A percentile compares a stretch with the other conserved stretches of the same genome.
Conservation (phyloP, 2,888 invertebrate species). For the Danaus chrysippus region DNA sequence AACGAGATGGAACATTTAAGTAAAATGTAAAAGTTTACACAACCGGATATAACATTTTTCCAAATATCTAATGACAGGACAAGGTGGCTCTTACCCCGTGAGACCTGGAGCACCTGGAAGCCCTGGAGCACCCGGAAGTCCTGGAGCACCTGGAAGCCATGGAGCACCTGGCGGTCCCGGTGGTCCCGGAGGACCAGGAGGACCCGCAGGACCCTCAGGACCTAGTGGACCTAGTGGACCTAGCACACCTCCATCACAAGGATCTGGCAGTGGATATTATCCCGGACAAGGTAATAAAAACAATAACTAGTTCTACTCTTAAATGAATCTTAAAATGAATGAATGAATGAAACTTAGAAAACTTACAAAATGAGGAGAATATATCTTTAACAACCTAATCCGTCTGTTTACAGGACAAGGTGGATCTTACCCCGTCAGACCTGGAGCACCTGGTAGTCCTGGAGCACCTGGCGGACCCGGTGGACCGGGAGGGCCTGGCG, state of each 20-base stretch:
- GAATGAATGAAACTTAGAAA: no score
- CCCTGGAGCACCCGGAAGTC: slow-evolving; percentile 6
- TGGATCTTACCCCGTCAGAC: no score
- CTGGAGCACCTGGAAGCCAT: slow-evolving; percentile 16
- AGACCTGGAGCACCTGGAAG: slow-evolving; percentile 26
- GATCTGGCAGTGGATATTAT: slow-evolving; percentile 28
- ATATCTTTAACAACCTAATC: no score
- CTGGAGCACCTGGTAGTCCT: no score
- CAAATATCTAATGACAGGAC: slow-evolving; percentile 37
- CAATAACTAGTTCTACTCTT: no score
- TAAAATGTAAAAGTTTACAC: background rate
- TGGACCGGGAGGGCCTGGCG: slow-evolving; percentile 28
- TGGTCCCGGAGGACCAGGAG: slow-evolving; percentile 22
- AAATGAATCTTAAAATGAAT: no score
- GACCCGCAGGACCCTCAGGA: slow-evolving; percentile 42
- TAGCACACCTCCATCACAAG: slow-evolving; percentile 28
- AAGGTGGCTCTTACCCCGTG: slow-evolving; percentile 61
- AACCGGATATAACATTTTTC: background rate
- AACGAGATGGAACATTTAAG: no score
- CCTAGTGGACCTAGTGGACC: slow-evolving; percentile 43
- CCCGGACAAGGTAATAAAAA: slow-evolving; percentile 29
- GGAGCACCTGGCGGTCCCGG: slow-evolving; percentile 34
- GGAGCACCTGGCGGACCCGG: slow-evolving; percentile 39
- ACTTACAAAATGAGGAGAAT: no score
- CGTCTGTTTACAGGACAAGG: no score